These are phyloP conservation scores for Furnarius figulus DNA, from an alignment of 2,113 vertebrate species.

Conservation along the genomic window DNA sequence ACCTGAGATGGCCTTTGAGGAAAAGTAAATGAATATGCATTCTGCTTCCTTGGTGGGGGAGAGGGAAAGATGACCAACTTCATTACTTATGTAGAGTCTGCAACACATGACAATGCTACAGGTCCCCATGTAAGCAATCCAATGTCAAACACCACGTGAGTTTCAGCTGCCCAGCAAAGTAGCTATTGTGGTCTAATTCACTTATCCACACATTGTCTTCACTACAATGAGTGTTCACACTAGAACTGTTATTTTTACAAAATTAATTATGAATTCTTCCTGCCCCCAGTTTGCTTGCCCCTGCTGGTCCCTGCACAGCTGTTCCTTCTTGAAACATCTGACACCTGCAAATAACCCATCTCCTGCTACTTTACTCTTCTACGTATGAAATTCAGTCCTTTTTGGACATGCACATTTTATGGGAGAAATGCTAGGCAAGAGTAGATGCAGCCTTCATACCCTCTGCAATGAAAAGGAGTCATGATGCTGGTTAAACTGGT, in stretches of 20 bases:
- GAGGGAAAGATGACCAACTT: background rate
- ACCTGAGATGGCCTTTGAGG: background rate
- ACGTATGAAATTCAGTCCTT: background rate
- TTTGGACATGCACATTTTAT: accelerated
- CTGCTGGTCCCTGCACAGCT: background rate
- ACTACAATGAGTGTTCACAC: background rate
- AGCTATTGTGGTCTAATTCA: background rate
- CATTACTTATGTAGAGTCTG: background rate
- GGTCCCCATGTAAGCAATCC: background rate
- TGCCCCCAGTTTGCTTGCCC: background rate
- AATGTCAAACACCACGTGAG: background rate
- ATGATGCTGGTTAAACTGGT: accelerated
- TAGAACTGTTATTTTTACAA: background rate
- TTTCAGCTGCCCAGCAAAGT: background rate
- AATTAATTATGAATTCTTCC: background rate
- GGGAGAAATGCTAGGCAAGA: background rate
- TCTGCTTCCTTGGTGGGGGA: background rate
- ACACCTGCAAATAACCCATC: background rate
- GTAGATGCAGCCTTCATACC: accelerated
- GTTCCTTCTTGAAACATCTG: background rate
- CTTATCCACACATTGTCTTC: background rate
- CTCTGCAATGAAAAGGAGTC: background rate
- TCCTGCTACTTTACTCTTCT: accelerated
- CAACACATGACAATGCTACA: background rate
- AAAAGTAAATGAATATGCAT: background rate